phyloP scores from a whole-genome alignment of 1,140 invertebrate species.

The Eriosoma lanigerum region DNA sequence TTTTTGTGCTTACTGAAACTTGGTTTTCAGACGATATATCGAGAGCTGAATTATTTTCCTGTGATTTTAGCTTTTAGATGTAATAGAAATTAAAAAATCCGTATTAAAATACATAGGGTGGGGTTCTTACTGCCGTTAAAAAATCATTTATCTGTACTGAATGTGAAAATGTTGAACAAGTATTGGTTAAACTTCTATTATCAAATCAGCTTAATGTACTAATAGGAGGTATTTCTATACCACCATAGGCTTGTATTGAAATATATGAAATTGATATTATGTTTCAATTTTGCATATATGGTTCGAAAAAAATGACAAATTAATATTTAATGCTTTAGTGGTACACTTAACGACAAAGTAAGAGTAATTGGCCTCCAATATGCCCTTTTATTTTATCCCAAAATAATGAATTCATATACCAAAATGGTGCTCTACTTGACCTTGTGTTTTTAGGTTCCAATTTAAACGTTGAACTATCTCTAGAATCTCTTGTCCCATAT shows the following conservation, averaged over 20 bases:
- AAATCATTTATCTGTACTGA: neutral
- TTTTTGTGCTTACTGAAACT: conserved; percentile 1
- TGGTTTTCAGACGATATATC: conserved; percentile 6
- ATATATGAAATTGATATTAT: conserved; percentile 8
- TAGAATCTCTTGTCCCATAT: neutral
- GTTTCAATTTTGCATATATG: neutral
- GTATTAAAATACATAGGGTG: neutral
- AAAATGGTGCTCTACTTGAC: conserved; percentile 17
- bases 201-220: neutral
- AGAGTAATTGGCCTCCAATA: conserved; percentile 19
- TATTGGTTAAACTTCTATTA: neutral
- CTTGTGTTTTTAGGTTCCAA: neutral
- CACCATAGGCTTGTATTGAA: neutral
- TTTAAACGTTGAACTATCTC: neutral
- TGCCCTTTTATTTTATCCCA: neutral
- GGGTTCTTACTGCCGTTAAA: neutral
- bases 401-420: neutral
- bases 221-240: neutral
- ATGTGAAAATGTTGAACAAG: conserved; percentile 19
- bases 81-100: neutral
- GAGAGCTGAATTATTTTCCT: conserved; percentile 13
- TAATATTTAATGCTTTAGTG: neutral
- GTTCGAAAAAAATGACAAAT: neutral
- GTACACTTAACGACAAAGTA: conserved; percentile 16
- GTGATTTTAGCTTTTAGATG: conserved; percentile 5